Evolutionary conservation across 1,140 invertebrate species (phyloP), one percentile per base, ranked within the genome.

Genomic region (Drosophila novamexicana): DNA sequence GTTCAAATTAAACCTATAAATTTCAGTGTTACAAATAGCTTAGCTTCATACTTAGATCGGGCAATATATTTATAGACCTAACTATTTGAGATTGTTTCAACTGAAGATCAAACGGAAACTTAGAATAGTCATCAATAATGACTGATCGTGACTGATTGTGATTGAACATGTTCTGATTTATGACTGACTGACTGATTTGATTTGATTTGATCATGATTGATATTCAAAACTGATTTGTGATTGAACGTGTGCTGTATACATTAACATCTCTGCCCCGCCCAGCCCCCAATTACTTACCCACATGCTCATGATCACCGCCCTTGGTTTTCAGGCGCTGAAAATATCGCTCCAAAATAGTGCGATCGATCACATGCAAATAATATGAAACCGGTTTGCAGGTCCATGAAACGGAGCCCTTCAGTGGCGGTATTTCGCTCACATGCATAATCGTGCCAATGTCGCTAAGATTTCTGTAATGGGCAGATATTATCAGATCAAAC

Each of bases 361-460:
- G 95, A 94, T 99, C 98, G 90, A 99, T 99, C 83, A 97, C 96
- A 93, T 99, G 98, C 75, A 99, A 94, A 95, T 98, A 99, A 94
- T 99, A 99, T 56, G 97, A 98, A 75, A 99, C 98, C 50, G 98
- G 97, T 93, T 98, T 99, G 61, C 97, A 97, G 69, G 98, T 99
- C 98, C 98, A 99, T 6, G 98, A 99, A 40, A 99, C 98, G 6
- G 97, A 98, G 76, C 98, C 98, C 90, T 96, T 96, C 56, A 99
- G 93, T 7, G 98, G 98, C 68, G 97, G 96, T 95, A 99, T 96
- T 93, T 99, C 98, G 50, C 97, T 97, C 7, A 99, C 98, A 91
- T 99, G 97, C 97, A 99, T 99, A 88, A 99, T 99, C 44, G 98
- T 98, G 62, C 98, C 98, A 92, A 99, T 99, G 94, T 99, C 98